These are phyloP conservation scores for Phasianus colchicus DNA, from an alignment of 2,113 vertebrate species.

Conservation along the genomic window DNA sequence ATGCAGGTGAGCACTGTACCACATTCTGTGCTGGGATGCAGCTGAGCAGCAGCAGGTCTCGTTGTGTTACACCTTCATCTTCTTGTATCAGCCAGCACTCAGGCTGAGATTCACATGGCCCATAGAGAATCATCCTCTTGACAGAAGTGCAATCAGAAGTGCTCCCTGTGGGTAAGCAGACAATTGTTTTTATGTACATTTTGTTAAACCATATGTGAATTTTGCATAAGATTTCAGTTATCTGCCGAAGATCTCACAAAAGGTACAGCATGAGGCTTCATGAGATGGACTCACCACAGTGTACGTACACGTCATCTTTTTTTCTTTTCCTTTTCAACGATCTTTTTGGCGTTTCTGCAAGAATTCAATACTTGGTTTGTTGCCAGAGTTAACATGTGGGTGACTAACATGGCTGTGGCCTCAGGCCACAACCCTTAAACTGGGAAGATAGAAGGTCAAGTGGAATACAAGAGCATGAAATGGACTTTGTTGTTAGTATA, in stretches of 20 bases:
- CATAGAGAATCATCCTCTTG: not conserved
- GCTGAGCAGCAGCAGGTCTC: not conserved
- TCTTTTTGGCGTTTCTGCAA: not conserved
- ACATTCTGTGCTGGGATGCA: not conserved
- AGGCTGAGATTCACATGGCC: not conserved
- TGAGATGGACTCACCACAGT: not conserved
- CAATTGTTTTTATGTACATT: not conserved
- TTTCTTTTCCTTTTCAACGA: not conserved
- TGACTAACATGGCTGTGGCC: not conserved
- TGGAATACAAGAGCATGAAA: not conserved
- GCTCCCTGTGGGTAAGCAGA: not conserved
- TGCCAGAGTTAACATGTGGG: not conserved
- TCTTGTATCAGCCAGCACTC: not conserved
- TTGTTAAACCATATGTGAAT: not conserved
- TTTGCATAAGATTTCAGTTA: not conserved
- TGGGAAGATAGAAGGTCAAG: conserved; percentile 36
- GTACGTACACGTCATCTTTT: not conserved
- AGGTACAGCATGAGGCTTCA: not conserved
- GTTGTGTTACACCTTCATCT: not conserved
- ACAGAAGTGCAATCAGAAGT: not conserved
- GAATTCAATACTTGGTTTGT: not conserved
- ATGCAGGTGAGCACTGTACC: not conserved
- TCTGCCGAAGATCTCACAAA: not conserved
- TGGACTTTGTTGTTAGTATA: not conserved
- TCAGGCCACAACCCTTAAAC: conserved; percentile 7